Conservation (phyloP, 2,113 vertebrate species). For the Leptodactylus fuscus region DNA sequence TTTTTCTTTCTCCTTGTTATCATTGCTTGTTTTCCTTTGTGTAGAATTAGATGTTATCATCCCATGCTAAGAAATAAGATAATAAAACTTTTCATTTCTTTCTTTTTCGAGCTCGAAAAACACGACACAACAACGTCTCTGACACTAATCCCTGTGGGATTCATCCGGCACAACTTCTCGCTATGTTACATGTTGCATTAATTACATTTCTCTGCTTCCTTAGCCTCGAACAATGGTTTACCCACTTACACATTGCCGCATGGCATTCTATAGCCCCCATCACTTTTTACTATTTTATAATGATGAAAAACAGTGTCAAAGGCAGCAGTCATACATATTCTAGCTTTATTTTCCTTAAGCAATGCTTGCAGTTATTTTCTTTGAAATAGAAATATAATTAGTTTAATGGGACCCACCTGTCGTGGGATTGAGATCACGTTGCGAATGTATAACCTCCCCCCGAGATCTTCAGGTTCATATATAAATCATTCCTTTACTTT, state of each 20-base stretch:
- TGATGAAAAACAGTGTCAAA: slow-evolving; percentile 32
- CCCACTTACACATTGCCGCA: slow-evolving; percentile 18
- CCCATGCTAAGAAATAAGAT: not conserved
- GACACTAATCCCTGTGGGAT: slow-evolving; percentile 33
- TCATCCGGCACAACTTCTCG: not conserved
- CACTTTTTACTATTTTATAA: slow-evolving; percentile 32
- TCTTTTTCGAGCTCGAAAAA: not conserved
- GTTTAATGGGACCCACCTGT: not conserved
- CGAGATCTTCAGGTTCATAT: slow-evolving; percentile 14
- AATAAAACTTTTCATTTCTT: not conserved
- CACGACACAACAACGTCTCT: not conserved
- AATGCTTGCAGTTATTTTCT: slow-evolving; percentile 10
- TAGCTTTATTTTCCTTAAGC: slow-evolving; percentile 3
- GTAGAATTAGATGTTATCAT: slow-evolving; percentile 23
- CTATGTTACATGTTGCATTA: slow-evolving; percentile 28
- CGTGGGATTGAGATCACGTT: not conserved
- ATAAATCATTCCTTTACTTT: not conserved
- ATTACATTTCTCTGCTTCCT: slow-evolving; percentile 38
- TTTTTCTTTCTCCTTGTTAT: not conserved
- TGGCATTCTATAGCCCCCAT: not conserved
- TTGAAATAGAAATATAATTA: slow-evolving; percentile 38
- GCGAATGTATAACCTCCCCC: not conserved
- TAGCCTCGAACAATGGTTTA: slow-evolving; percentile 26
- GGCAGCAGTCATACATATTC: slow-evolving; percentile 33
- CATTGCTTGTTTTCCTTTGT: not conserved